phyloP scores from a whole-genome alignment of 2,797 vertebrate genomes.

The Dromococcyx pavoninus region DNA sequence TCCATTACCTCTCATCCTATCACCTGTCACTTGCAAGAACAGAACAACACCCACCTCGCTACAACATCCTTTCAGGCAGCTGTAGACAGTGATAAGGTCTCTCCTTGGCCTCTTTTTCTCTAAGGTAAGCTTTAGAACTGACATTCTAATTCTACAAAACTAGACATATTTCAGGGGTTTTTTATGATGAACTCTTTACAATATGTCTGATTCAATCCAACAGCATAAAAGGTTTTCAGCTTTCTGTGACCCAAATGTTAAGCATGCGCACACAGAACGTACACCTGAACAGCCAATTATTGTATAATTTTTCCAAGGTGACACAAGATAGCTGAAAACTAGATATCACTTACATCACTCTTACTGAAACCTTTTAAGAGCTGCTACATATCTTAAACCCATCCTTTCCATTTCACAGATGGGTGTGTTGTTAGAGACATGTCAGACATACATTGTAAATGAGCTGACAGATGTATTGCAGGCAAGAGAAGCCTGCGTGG shows the following conservation, averaged over 20 bases:
- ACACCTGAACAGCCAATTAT: background rate
- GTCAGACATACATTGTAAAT: background rate
- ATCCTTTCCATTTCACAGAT: background rate
- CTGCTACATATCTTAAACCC: background rate
- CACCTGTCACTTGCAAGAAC: too few relatives aligned
- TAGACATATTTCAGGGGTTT: constrained; percentile 6
- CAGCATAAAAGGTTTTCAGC: constrained; percentile 17
- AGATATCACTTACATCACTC: background rate
- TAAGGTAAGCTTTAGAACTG: constrained; percentile 20
- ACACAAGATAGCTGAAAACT: background rate
- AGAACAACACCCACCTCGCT: too few relatives aligned
- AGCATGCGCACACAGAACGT: background rate
- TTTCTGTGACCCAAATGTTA: background rate
- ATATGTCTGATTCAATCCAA: constrained; percentile 26
- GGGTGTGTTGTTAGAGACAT: background rate
- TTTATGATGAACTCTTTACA: constrained; percentile 35
- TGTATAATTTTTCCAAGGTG: background rate
- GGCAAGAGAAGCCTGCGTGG: background rate
- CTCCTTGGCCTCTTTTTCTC: too few relatives aligned
- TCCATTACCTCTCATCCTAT: too few relatives aligned
- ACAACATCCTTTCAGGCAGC: too few relatives aligned
- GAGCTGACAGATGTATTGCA: background rate
- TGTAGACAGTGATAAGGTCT: too few relatives aligned
- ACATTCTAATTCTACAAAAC: constrained; percentile 10
- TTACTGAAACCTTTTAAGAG: background rate